Conservation (phyloP, 2,888 invertebrate species). For the Camponotus fellah region DNA sequence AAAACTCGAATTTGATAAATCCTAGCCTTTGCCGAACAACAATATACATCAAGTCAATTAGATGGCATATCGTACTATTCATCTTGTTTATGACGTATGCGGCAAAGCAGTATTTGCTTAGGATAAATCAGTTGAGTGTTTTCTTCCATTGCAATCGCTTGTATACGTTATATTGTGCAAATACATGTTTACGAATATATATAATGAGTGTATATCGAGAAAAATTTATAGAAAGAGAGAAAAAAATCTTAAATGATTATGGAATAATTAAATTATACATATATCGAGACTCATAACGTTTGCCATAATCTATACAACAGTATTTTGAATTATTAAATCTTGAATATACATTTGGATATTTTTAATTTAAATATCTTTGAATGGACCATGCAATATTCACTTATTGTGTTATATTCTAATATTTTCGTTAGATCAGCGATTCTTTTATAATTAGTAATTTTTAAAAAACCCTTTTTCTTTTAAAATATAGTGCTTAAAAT, state of each 20-base stretch:
- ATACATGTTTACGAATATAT: neutral
- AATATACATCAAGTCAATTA: constrained; percentile 50
- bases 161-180: constrained; percentile 17
- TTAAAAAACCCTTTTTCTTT: neutral
- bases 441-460: neutral
- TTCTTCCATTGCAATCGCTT: constrained; percentile 39
- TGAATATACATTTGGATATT: neutral
- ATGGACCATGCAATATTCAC: neutral
- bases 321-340: neutral
- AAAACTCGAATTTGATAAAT: constrained; percentile 38
- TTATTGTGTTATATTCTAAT: neutral
- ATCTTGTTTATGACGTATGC: constrained; percentile 15
- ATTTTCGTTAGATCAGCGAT: neutral
- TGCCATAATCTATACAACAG: neutral
- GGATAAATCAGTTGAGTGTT: constrained; percentile 50
- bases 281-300: neutral
- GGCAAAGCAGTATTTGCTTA: constrained; percentile 39
- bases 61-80: constrained; percentile 32
- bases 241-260: constrained; percentile 11
- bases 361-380: neutral
- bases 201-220: neutral
- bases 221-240: constrained; percentile 4
- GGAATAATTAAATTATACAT: constrained; percentile 1
- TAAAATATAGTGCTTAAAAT: neutral
- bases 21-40: constrained; percentile 30